Base-by-base conservation (phyloP, 2,888 invertebrate species). In the Aspidiotus destructor region DNA sequence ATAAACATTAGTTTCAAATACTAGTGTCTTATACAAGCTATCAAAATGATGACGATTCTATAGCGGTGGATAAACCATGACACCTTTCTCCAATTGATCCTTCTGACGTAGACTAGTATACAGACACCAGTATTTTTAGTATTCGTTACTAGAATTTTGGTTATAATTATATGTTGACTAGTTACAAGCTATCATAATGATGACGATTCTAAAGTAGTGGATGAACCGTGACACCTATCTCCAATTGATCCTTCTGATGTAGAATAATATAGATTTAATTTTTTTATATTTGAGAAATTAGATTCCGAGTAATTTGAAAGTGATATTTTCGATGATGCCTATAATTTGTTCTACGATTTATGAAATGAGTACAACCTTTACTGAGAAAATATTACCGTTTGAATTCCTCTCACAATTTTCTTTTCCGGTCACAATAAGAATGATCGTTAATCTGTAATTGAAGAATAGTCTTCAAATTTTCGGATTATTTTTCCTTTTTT, bases 271-370 rank as follows among this genome's bases (percentile, higher is more conserved):
- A 13, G 52, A 28, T 48, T 48, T 48, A 48, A 48, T 48, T 13
- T 48, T 48, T 2, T 48, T 6, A 48, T 13, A 48, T 16, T 55
- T n/a, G 5, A 11, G 52, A 17, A 10, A 3, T 55, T 7, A 15
- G 55, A 15, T 55, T 55, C 11, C 52, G 8, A 28, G 58, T 17
- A n/a, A 28, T 58, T 58, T 28, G 17, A 40, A 40, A 2, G 11
- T 28, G 9, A 10, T n/a, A 9, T 55, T 65, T 58, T 40, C 58
- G 2, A 48, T 58, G 52, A 67, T 58, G 58, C 9, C 40, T n/a
- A 6, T 65, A 58, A 65, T 65, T 65, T 65, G 65, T 65, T 65
- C 65, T 65, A 44, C 57, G 65, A 65, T 65, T 55, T 57, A 55
- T 55, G 10, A 55, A n/a, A 16, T 55, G 55, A 55, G 16, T 55